These are phyloP conservation scores for Danio choprae DNA, from an alignment of 2,797 vertebrate genomes.

Conservation along the genomic window DNA sequence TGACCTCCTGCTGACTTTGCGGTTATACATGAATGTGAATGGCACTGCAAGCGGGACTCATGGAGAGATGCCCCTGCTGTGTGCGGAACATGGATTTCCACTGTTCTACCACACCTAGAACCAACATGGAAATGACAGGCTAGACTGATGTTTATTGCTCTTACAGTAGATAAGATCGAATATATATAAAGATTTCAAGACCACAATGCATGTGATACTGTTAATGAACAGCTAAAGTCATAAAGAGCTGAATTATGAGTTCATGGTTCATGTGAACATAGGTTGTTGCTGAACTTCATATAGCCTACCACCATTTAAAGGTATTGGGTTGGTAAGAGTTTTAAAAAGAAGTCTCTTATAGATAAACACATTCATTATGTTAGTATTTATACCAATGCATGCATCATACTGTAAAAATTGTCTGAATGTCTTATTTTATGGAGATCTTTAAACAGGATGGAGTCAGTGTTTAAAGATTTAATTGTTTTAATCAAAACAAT, in stretches of 20 bases:
- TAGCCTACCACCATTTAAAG: neutral
- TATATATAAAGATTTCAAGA: slow-evolving; percentile 22
- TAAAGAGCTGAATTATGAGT: neutral
- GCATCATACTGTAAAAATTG: too few species aligned
- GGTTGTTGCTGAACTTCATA: neutral
- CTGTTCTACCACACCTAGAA: slow-evolving; percentile 35
- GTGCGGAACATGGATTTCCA: slow-evolving; percentile 57
- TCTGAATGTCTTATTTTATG: too few species aligned
- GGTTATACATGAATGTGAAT: neutral
- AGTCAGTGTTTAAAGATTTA: too few species aligned
- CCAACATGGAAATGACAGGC: slow-evolving; percentile 43
- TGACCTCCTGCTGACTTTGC: neutral
- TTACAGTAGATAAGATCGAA: neutral
- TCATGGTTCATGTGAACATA: neutral
- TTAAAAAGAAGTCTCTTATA: neutral
- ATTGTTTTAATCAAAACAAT: too few species aligned
- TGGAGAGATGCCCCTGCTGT: slow-evolving; percentile 42
- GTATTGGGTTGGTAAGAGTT: neutral
- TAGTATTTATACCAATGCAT: too few species aligned
- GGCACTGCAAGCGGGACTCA: neutral
- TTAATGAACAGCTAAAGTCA: neutral
- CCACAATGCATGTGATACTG: neutral
- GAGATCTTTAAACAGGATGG: too few species aligned
- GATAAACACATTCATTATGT: too few species aligned
- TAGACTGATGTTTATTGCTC: slow-evolving; percentile 45